Base-by-base conservation (phyloP, 2,888 invertebrate species). In the Caenorhabditis macrosperma region DNA sequence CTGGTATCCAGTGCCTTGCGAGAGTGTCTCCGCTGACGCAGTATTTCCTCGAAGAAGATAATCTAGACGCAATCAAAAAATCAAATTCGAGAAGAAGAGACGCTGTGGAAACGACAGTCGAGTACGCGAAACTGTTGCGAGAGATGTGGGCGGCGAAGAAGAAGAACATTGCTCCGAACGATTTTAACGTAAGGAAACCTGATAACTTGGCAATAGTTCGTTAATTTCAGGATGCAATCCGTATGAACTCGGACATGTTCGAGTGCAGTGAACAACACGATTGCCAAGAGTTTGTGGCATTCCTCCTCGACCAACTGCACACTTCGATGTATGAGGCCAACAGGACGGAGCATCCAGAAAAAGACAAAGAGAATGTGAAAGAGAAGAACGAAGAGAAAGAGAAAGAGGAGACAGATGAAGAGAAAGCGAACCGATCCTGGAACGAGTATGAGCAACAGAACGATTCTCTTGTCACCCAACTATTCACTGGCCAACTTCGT, bases 191-290 rank as follows among this genome's bases (percentile, higher is more conserved):
- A n/a, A n/a, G n/a, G n/a, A n/a, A n/a, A n/a, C n/a, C n/a, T n/a
- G n/a, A n/a, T n/a, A n/a, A n/a, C n/a, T n/a, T n/a, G n/a, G n/a
- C n/a, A n/a, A n/a, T n/a, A n/a, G n/a, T n/a, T n/a, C n/a, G n/a
- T n/a, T n/a, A n/a, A n/a, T n/a, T n/a, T n/a, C n/a, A n/a, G n/a
- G 94, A 94, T 93, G 95, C 95, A 87, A 95, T 96, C 84, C 94
- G 94, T 33, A 95, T 95, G 89, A 94, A 95, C 92, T 95, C 95
- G 68, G 95, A 95, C 38, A 93, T 94, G 86, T 94, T 96, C 91
- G 94, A 94, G 83, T 95, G 95, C 80, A 95, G 95, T 85, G 95
- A 95, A 12, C 96, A 96, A 92, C 96, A 96, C 92, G 96, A 96
- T 93, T 95, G 95, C 64, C 96, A 95, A 93, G 96, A 96, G 92